Evolutionary conservation across 2,888 invertebrate genomes (phyloP), one percentile per base, ranked within the genome.

Genomic region (Omphaloscelis lunosa): DNA sequence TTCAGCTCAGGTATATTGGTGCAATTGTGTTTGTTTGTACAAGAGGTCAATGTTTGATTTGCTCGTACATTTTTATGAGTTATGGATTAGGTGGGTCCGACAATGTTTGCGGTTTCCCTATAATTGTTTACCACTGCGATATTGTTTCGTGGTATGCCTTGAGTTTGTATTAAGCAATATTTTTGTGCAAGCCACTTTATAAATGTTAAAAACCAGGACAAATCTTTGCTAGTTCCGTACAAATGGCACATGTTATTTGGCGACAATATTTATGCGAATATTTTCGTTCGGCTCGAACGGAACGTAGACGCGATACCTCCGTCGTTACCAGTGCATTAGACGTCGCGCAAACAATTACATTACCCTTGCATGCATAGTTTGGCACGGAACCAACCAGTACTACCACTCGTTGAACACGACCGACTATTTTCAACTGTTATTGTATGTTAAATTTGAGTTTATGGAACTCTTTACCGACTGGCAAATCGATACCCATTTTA

Each of bases 31-130:
- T 82, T 94, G 93, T 95, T 95, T 94, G 93, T 90, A 89, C 91
- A 82, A 81, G 75, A 91, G 91, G 92, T 89, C 91, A 91, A 89
- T 92, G 91, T 93, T 94, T 93, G 93, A 92, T 89, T 91, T 92
- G 92, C 91, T 94, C 93, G 93, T 94, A 94, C 93, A 93, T 95
- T 96, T 95, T 94, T 94, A 95, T 95, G 96, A 96, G 93, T 95
- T 96, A 96, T 95, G 95, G 94, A 93, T 92, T 93, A 94, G 95
- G 95, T 91, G 92, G 92, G 94, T 89, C 93, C 91, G 88, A 90
- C 87, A 88, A 86, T 95, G 92, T 95, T 95, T 95, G 93, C 90
- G 89, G 90, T 92, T 51, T 92, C 90, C 89, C 82, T 92, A 86
- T 92, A 88, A 91, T 91, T 94, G 93, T 93, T 94, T 93, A 89